Percentiles rank a stretch among this genome's conserved stretches.
Conservation (phyloP, 2,113 vertebrate genomes). For the Vulpes ferrilata region DNA sequence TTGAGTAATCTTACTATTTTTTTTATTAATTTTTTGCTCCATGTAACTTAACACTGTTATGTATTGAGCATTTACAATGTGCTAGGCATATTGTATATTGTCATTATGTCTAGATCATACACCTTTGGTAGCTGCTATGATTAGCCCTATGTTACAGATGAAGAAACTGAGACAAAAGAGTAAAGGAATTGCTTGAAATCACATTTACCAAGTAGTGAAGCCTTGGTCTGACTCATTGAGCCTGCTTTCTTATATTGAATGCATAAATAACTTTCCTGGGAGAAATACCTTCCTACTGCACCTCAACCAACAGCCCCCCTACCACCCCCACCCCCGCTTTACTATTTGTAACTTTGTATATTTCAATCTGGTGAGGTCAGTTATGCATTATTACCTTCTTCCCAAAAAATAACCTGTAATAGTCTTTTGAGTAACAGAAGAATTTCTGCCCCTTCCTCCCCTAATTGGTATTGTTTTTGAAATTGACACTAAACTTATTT, state of each 20-base stretch:
- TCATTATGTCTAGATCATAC: background rate
- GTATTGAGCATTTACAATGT: background rate
- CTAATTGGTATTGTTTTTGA: background rate
- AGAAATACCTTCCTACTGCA: background rate
- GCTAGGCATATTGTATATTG: background rate
- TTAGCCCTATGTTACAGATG: conserved; percentile 40
- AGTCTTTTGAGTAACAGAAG: background rate
- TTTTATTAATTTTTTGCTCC: conserved; percentile 19
- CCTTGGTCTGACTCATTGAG: background rate
- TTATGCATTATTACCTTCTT: conserved; percentile 1
- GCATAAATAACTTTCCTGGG: background rate
- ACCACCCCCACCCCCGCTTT: background rate
- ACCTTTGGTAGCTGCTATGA: conserved; percentile 41
- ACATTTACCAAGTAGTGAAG: background rate
- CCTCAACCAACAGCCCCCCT: background rate
- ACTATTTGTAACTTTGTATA: background rate
- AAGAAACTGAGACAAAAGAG: conserved; percentile 35
- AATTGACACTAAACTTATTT: background rate
- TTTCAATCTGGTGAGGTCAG: background rate
- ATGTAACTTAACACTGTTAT: background rate
- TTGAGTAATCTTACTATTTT: conserved; percentile 3
- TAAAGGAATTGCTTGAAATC: conserved; percentile 30
- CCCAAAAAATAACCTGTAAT: background rate
- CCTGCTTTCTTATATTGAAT: background rate
- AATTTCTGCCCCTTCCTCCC: background rate